Conservation (phyloP, 2,888 invertebrate genomes). For the Catotricha subobsoleta region DNA sequence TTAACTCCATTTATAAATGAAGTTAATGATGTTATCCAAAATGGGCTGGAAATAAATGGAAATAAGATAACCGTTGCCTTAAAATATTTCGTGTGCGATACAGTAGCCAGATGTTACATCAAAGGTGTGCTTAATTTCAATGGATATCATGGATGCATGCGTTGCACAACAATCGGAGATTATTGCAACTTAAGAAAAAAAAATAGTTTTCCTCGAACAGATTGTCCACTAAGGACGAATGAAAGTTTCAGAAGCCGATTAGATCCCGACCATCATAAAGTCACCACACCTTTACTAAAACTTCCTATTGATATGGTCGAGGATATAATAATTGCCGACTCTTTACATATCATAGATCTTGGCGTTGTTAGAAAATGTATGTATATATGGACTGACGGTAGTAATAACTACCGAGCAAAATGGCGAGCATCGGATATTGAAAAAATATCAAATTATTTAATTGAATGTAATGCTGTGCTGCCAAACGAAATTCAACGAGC, state of each 20-base stretch:
- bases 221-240: neutral
- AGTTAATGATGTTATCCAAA: neutral
- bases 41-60: neutral
- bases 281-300: slow-evolving; percentile 1
- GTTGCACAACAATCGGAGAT: slow-evolving; percentile 5
- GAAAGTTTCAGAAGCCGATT: neutral
- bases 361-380: neutral
- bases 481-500: slow-evolving; percentile 6
- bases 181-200: neutral
- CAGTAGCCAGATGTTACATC: slow-evolving; percentile 4
- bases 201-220: neutral
- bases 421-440: neutral
- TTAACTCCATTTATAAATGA: slow-evolving; percentile 3
- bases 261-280: slow-evolving; percentile 5
- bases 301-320: slow-evolving; percentile 7
- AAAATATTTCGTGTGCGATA: slow-evolving; percentile 6
- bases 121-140: slow-evolving; percentile 5
- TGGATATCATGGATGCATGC: slow-evolving; percentile 6
- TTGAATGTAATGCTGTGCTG: too few species aligned
- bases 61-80: neutral
- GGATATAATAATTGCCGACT: slow-evolving; percentile 6
- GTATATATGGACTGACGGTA: neutral
- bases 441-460: neutral
- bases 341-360: slow-evolving; percentile 6
- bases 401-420: neutral